Evolutionary conservation across 2,888 invertebrate genomes (phyloP), one percentile per base, ranked within the genome.

Genomic region (Ischnus inquisitorius): DNA sequence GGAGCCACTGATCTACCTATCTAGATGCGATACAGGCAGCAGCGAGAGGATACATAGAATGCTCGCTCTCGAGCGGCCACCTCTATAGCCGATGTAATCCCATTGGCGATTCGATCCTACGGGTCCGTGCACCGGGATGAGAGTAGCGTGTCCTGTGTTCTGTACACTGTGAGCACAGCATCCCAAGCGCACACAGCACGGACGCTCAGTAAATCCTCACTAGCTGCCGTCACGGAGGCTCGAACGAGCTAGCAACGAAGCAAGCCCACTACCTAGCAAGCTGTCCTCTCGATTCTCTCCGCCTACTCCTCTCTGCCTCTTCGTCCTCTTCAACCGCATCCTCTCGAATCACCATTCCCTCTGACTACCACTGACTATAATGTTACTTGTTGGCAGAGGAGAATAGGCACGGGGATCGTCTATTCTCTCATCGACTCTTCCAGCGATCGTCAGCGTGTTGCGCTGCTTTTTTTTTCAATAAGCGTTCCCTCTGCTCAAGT

Each of bases 51-150:
- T 86, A 79, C 85, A 69, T 72, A 82, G 85, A 86, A 86, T 83
- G 78, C 88, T 90, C 89, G 90, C 91, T 91, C 90, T 90, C 87
- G 90, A 90, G 88, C 90, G 72, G 83, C 80, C 77, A 80, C 78
- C 81, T 78, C 79, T 77, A 86, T 81, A 86, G 91, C 80, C 91
- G 90, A 92, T 90, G 91, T 82, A 92, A 92, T 92, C 92, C 91
- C 90, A 91, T 92, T 91, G 91, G 91, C 91, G 91, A 92, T 92
- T 90, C 90, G 91, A 92, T 92, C 89, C 91, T 89, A 91, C 89
- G 90, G 81, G 60, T 82, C 81, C 65, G 75, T 84, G 78, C 84
- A 75, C 79, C 71, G 75, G 78, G 84, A 84, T 78, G 78, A 84
- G 84, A 79, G 81, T 81, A 74, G 64, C 81, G 74, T 90, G 89